Base-by-base conservation (phyloP, 2,113 vertebrate genomes). In the Sigmodon hispidus region DNA sequence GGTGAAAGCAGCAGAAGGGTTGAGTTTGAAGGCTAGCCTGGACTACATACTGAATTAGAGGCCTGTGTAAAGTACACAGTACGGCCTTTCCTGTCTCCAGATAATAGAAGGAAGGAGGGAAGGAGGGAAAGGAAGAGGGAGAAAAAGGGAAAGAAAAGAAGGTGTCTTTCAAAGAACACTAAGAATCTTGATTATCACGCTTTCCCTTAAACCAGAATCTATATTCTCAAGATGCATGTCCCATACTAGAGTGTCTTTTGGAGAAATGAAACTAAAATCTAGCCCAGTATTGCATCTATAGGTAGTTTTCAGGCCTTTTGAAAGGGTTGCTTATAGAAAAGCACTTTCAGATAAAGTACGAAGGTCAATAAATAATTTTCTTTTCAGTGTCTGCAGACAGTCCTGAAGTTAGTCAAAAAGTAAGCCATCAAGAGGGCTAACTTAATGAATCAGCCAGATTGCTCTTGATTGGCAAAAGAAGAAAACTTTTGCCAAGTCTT, bases 241-340 rank as follows among this genome's bases (percentile, higher is more conserved):
- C 50, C 69, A 7, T 65, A 91, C 81, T 0, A 67, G 1, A 69
- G 15, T 26, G 7, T 86, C 77, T 89, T 83, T 75, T 48, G 72
- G 36, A 94, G 45, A 95, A 94, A 85, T 43, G 50, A 88, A 91
- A 90, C 87, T 93, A 86, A 91, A 94, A 95, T 75, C 59, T 61
- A 50, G 24, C 0, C 61, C 50, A 76, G 11, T 16, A 10, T 84
- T 96, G 16, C 84, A 90, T 81, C 76, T 86, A 93, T 10, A 94
- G 55, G 75, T 77, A 61, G 34, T 85, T 93, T 61, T 89, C 22
- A 90, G 83, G 3, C n/a, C 70, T 80, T 86, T 34, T 79, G 52
- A 89, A 93, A 50, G 36, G 24, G 36, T 76, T 83, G 40, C 31
- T 40, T 92, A 86, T 3, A 63, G 22, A 72, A 59, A 69, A 73